These are phyloP conservation scores for Pitangus sulphuratus DNA, from an alignment of 2,797 vertebrate genomes.

Conservation along the genomic window DNA sequence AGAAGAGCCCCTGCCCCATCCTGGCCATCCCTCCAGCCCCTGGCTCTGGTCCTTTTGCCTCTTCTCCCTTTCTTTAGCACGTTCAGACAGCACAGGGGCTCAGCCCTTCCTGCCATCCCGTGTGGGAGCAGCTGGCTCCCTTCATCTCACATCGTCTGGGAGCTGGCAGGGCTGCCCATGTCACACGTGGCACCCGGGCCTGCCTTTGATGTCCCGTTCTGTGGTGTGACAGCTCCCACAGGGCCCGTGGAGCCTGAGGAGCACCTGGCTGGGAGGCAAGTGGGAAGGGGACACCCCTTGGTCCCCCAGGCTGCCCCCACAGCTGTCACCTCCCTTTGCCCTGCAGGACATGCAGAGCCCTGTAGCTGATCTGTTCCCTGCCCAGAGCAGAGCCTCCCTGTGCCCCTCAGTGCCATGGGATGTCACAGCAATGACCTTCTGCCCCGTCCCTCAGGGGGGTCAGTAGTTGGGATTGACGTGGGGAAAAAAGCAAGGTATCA, in stretches of 20 bases:
- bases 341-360: neutral
- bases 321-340: neutral
- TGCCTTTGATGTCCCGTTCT: constrained; percentile 13
- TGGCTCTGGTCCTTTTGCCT: neutral
- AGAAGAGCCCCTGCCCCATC: neutral
- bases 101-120: accelerated
- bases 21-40: constrained; percentile 17
- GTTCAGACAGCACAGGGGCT: neutral
- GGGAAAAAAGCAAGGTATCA: neutral
- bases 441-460: accelerated
- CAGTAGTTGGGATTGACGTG: neutral
- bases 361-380: neutral
- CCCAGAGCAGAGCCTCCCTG: neutral
- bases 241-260: neutral
- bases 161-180: neutral
- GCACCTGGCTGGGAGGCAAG: accelerated
- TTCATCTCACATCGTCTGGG: constrained; percentile 40
- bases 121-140: neutral
- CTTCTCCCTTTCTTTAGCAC: neutral
- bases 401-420: neutral
- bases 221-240: neutral
- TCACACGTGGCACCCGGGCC: neutral
- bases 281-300: accelerated
- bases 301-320: neutral
- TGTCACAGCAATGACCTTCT: neutral